Evolutionary conservation across 1,140 invertebrate genomes (phyloP).

Genomic region (Trachymyrmex cornetzi): DNA sequence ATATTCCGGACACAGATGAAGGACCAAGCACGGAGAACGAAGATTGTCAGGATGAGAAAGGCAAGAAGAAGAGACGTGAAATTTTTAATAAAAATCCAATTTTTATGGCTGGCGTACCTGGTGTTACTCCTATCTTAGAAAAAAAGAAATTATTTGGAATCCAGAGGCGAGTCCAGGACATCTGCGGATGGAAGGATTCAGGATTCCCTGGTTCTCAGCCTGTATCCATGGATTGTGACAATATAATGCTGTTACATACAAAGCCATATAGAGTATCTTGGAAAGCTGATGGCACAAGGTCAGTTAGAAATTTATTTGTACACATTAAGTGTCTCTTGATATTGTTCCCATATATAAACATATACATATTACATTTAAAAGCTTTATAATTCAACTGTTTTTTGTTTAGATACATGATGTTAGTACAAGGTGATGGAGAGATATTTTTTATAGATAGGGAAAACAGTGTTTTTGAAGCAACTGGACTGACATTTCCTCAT

Average conservation of each 20-base stretch:
- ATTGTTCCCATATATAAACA: background rate
- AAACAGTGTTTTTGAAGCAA: constrained; percentile 96
- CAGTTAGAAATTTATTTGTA: constrained; percentile 59
- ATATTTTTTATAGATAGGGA: constrained; percentile 98
- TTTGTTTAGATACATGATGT: constrained; percentile 96
- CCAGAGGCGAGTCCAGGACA: constrained; percentile 92
- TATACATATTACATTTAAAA: background rate
- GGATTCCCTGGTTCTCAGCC: constrained; percentile 99
- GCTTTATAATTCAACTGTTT: constrained; percentile 1
- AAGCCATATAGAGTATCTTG: constrained; percentile 98
- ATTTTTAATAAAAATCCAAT: constrained; percentile 88
- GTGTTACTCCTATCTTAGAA: constrained; percentile 89
- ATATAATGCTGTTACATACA: constrained; percentile 92
- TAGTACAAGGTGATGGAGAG: constrained; percentile 94
- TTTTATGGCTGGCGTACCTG: constrained; percentile 94
- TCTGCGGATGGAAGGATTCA: constrained; percentile 92
- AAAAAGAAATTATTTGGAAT: constrained; percentile 88
- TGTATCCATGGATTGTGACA: constrained; percentile 96
- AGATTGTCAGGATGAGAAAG: constrained; percentile 56
- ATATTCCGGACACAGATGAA: constrained; percentile 80
- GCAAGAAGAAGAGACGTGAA: constrained; percentile 83
- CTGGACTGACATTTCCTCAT: constrained; percentile 92
- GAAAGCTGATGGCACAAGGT: constrained; percentile 99
- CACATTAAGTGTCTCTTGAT: background rate
- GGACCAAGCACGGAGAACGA: constrained; percentile 65